Evolutionary conservation across 2,888 invertebrate genomes (phyloP), one percentile per base, ranked within the genome.

Genomic region (Calliscelio sp.): DNA sequence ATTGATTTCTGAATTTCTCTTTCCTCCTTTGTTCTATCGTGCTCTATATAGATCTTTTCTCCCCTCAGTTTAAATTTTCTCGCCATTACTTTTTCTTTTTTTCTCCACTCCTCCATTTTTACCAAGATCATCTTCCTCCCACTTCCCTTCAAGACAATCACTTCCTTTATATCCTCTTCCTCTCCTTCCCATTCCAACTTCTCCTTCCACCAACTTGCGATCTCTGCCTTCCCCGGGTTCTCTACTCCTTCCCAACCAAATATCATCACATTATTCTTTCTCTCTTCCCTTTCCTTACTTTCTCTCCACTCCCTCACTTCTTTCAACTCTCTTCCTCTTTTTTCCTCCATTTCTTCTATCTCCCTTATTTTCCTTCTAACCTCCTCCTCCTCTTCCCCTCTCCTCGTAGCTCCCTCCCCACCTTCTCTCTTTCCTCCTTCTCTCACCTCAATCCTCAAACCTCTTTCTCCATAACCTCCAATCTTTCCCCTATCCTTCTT

Each of bases 11-110:
- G 57, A 1, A 71, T 32, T 6, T 59, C 41, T 28, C 59, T 71
- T 18, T 71, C 71, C 6, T 25, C 18, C 22, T 46, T 57, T 18
- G 71, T 28, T 14, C 71, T 71, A 46, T 71, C 71, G n/a, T 71
- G 28, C n/a, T 71, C 71, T 16, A 57, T 46, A 24, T 32, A 66
- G 1, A 66, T 32, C 4, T 35, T 38, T 22, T 7, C 10, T 6
- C 63, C 63, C 6, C 18, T 63, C 63, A 63, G 24, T 8, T 14
- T 38, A 14, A 14, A 14, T 46, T 65, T 46, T 49, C 20, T 49
- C 22, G 10, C 18, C 44, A 46, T 65, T 32, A 32, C 28, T 11
- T 24, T 14, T 20, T 65, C 46, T 14, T 44, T 44, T 5, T 49
- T 32, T 38, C 22, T 14, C 61, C 22, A 11, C 10, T 22, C 22